Evolutionary conservation across 2,888 invertebrate species (phyloP), one percentile per base, ranked within the genome.

Genomic region (Anoplius nigerrimus): DNA sequence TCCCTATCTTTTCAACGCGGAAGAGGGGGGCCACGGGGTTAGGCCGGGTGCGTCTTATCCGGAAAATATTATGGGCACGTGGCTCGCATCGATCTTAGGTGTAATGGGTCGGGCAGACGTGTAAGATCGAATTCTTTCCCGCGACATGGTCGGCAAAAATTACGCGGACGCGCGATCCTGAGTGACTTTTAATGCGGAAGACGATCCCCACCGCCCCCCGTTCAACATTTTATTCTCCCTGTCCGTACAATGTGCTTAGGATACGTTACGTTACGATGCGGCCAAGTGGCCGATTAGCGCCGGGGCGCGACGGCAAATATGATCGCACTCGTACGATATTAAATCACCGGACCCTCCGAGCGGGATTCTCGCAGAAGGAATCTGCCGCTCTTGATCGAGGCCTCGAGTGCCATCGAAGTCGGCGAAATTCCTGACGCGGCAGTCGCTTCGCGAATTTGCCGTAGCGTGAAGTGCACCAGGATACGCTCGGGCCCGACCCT

Each of bases 11-110:
- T 18, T 18, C 72, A 72, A 72, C 63, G 74, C 61, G 69, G 66
- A 80, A 75, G 74, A 74, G 73, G 63, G 56, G 65, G 74, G n/a
- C n/a, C n/a, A 75, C 71, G 66, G 74, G 74, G 75, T 70, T 63
- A 74, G 77, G 66, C 72, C 72, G 72, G 75, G 76, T 71, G 73
- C 74, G 79, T 76, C 82, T 85, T 84, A 84, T 83, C 84, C 81
- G 74, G 74, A 81, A 85, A 87, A 84, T 86, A 84, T 87, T 86
- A 84, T 77, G 78, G 76, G 80, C 82, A 80, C 79, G 80, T 78
- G 76, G 76, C 71, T 68, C 72, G 72, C 79, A 79, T 79, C 82
- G 81, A 83, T 83, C 81, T 82, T 76, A 73, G 75, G 74, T 78
- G 73, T 83, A 83, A 82, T 82, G 78, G 81, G 74, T 78, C 72